Conservation (phyloP, 2,797 vertebrate species). For the Ceryle rudis region DNA sequence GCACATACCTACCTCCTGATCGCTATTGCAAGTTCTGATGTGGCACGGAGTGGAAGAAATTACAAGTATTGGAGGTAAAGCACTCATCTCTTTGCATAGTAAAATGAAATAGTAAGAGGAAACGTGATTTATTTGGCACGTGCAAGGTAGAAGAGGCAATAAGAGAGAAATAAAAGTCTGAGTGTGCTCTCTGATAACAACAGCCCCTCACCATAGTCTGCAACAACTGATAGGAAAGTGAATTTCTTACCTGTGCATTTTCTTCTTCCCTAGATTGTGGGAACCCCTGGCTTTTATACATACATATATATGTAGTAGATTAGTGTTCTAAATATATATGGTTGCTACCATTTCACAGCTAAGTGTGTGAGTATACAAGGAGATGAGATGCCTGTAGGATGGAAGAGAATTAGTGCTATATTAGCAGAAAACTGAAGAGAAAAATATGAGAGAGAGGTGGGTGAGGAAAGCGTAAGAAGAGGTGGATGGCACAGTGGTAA, state of each 20-base stretch:
- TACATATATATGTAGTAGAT: no score
- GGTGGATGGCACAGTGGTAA: accelerated
- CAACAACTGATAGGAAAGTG: background rate
- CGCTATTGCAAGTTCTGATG: background rate
- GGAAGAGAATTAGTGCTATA: background rate
- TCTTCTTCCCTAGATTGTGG: background rate
- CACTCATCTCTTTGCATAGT: background rate
- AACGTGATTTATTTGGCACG: background rate
- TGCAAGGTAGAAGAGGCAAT: background rate
- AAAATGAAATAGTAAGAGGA: background rate
- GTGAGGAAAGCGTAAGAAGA: background rate
- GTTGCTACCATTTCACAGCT: background rate
- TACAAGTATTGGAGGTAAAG: background rate
- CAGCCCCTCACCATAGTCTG: background rate
- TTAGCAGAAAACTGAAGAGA: background rate
- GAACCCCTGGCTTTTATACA: background rate
- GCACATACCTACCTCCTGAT: background rate
- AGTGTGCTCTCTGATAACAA: background rate
- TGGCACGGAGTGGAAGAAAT: background rate
- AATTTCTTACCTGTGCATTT: background rate
- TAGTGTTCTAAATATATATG: no score
- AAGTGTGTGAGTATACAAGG: background rate
- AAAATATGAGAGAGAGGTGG: background rate
- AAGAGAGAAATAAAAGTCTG: background rate
- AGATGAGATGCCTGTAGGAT: background rate